phyloP scores from a whole-genome alignment of 1,140 invertebrate genomes.

The Littorina saxatilis region DNA sequence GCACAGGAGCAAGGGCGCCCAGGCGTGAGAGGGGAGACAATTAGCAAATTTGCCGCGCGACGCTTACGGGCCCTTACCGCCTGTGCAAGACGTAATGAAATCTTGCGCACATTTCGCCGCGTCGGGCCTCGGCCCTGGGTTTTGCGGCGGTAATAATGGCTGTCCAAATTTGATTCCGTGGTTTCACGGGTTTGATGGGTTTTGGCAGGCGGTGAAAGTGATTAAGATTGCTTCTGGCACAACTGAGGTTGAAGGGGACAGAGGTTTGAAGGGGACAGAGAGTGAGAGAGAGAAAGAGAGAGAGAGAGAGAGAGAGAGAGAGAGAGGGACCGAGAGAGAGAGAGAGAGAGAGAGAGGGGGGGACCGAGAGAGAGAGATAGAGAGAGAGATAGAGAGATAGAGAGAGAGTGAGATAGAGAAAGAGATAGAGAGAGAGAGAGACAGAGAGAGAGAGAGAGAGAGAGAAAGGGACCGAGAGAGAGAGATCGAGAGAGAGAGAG shows the following conservation, averaged over 20 bases:
- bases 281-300: not conserved
- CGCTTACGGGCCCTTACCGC: constrained; percentile 22
- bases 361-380: too few relatives aligned
- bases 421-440: not conserved
- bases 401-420: not conserved
- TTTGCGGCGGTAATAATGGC: constrained; percentile 26
- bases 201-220: constrained; percentile 38
- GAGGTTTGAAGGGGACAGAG: not conserved
- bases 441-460: not conserved
- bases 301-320: not conserved
- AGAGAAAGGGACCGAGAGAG: too few relatives aligned
- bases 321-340: too few relatives aligned
- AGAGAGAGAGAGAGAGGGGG: too few relatives aligned
- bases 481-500: too few relatives aligned
- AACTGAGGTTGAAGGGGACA: too few relatives aligned
- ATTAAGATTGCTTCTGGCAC: constrained; percentile 38
- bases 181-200: constrained; percentile 33
- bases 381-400: not conserved
- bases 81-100: constrained; percentile 28
- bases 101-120: not conserved
- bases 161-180: constrained; percentile 32
- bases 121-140: not conserved
- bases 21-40: constrained; percentile 38
- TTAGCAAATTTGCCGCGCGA: constrained; percentile 27
- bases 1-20: constrained; percentile 5